Evolutionary conservation across 2,888 invertebrate species (phyloP).

Genomic region (Stenotaenia linearis): DNA sequence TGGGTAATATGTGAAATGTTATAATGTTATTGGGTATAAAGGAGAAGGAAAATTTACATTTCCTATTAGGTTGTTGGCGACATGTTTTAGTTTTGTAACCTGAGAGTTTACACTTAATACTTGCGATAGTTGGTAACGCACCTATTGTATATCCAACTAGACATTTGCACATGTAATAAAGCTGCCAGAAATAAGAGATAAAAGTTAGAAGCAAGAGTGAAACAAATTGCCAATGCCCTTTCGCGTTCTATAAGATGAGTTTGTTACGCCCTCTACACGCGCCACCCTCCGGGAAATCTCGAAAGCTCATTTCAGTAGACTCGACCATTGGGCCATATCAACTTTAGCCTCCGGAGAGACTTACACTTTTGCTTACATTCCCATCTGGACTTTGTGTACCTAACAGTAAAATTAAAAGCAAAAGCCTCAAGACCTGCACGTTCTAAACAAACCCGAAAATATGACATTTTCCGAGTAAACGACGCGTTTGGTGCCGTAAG

Average conservation of each 20-base stretch:
- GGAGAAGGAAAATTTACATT: background rate
- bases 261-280: conserved; percentile 26
- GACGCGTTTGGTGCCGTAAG: background rate
- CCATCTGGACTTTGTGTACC: conserved; percentile 12
- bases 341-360: conserved; percentile 26
- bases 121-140: background rate
- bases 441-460: background rate
- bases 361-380: conserved; percentile 26
- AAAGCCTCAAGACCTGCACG: background rate
- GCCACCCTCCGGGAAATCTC: conserved; percentile 23
- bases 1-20: conserved; percentile 4
- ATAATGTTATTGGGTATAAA: background rate
- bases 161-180: conserved; percentile 17
- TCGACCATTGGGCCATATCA: conserved; percentile 24
- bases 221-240: conserved; percentile 24
- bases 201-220: conserved; percentile 7
- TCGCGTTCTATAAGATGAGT: conserved; percentile 21
- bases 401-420: conserved; percentile 13
- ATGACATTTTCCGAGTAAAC: background rate
- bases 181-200: conserved; percentile 20
- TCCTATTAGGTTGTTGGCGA: background rate
- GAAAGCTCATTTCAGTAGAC: conserved; percentile 26
- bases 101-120: background rate
- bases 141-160: conserved; percentile 23
- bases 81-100: background rate